Evolutionary conservation across 1,140 invertebrate genomes (phyloP).

Genomic region (Agrypnia vestita): DNA sequence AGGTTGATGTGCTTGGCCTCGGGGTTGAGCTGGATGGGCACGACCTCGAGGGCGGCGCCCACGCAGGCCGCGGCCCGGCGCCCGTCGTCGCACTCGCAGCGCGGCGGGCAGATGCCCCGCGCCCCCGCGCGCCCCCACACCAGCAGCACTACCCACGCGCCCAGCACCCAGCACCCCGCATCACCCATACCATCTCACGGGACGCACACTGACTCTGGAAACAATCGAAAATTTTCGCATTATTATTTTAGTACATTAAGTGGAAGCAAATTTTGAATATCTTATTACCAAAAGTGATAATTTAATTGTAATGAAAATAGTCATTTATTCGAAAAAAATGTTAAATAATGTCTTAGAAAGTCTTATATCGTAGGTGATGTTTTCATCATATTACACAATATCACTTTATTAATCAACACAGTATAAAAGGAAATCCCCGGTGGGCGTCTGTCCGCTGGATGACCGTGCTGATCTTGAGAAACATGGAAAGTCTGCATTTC

Average conservation of each 20-base stretch:
- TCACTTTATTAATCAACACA: too few species aligned
- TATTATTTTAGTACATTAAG: slow-evolving; percentile 12
- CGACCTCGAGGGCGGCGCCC: slow-evolving; percentile 83
- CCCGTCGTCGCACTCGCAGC: slow-evolving; percentile 88
- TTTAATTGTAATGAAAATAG: too few species aligned
- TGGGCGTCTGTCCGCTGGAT: too few species aligned
- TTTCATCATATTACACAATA: too few species aligned
- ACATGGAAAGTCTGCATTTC: too few species aligned
- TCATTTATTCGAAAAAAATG: too few species aligned
- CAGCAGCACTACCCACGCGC: slow-evolving; percentile 67
- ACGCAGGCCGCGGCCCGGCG: slow-evolving; percentile 82
- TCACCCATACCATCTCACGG: slow-evolving; percentile 61
- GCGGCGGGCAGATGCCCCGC: slow-evolving; percentile 82
- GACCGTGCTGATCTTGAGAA: too few species aligned
- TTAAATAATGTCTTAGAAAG: too few species aligned
- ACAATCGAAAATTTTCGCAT: slow-evolving; percentile 32
- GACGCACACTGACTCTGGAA: slow-evolving; percentile 39
- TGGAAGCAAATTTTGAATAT: too few species aligned
- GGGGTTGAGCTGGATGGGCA: slow-evolving; percentile 91
- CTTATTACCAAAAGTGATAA: too few species aligned
- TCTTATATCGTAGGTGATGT: too few species aligned
- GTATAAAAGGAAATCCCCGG: too few species aligned
- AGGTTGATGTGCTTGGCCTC: slow-evolving; percentile 85
- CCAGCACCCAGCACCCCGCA: slow-evolving; percentile 69
- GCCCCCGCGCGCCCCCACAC: slow-evolving; percentile 63